Percentiles rank a stretch among this genome's conserved stretches.
Conservation (phyloP, 2,888 invertebrate genomes). For the Resseliella maxima region DNA sequence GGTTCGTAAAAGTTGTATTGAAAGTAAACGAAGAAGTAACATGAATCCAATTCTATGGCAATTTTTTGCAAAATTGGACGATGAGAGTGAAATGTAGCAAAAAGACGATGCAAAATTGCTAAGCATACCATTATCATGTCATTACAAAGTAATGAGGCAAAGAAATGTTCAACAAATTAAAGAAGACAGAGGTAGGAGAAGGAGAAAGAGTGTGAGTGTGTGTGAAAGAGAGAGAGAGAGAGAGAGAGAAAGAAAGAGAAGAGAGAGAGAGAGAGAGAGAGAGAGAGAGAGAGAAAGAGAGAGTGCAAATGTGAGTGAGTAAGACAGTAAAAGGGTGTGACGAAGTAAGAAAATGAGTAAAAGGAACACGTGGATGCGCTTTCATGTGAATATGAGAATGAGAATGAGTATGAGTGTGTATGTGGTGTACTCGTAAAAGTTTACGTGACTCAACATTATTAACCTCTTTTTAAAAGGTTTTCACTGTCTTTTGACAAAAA, state of each 20-base stretch:
- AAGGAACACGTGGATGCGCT: slow-evolving; percentile 7
- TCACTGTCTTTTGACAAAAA: slow-evolving; percentile 44
- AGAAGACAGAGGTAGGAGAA: background rate
- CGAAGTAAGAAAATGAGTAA: background rate
- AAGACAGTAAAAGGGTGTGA: no score
- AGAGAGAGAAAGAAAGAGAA: background rate
- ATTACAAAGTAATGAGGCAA: slow-evolving; percentile 40
- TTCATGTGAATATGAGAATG: slow-evolving; percentile 4
- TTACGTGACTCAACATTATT: slow-evolving; percentile 51
- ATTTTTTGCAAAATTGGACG: slow-evolving; percentile 2
- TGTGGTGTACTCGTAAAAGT: slow-evolving; percentile 16
- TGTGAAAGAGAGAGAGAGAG: background rate
- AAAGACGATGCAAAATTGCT: slow-evolving; percentile 14
- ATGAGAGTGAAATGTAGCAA: background rate
- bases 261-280: background rate
- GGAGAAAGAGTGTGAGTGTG: background rate
- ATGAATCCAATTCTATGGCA: slow-evolving; percentile 4
- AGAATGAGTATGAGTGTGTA: background rate
- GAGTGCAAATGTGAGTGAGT: background rate
- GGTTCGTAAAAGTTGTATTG: background rate
- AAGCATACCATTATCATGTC: slow-evolving; percentile 43
- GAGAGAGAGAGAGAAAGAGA: background rate
- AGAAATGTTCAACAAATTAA: slow-evolving; percentile 19
- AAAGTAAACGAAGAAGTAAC: background rate
- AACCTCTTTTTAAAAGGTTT: slow-evolving; percentile 53